A percentile compares a stretch with the other conserved stretches of the same genome.
Evolutionary conservation across 2,113 vertebrate species (phyloP).

Genomic region (Scopus umbretta): DNA sequence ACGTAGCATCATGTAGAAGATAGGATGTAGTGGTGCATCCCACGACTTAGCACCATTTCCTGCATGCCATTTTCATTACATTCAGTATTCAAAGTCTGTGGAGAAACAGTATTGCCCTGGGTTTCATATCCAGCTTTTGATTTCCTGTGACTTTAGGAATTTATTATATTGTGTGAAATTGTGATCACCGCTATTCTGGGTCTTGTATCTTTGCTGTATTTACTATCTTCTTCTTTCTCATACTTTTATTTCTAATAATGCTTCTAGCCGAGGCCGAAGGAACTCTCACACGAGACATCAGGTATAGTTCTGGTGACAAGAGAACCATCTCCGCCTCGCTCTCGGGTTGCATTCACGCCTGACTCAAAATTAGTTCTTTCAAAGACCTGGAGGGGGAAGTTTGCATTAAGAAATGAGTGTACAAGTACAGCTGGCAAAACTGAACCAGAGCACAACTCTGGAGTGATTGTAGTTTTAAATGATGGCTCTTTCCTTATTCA

Average conservation of each 20-base stretch:
- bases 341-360: slow-evolving; percentile 44
- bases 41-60: background rate
- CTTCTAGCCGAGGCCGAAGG: slow-evolving; percentile 95
- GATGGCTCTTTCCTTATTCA: background rate
- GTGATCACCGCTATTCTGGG: slow-evolving; percentile 51
- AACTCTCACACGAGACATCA: slow-evolving; percentile 97
- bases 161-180: slow-evolving; percentile 74
- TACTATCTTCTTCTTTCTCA: slow-evolving; percentile 74
- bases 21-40: background rate
- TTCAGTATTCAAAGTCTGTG: background rate
- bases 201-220: slow-evolving; percentile 73
- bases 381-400: slow-evolving; percentile 56
- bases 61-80: background rate
- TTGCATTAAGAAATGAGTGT: slow-evolving; percentile 67
- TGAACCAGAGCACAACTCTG: background rate
- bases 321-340: background rate
- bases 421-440: background rate
- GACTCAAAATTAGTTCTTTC: slow-evolving; percentile 26
- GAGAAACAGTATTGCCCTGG: background rate
- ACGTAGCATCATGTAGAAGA: background rate
- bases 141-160: slow-evolving; percentile 75
- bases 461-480: background rate
- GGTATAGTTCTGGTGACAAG: slow-evolving; percentile 79
- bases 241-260: slow-evolving; percentile 76
- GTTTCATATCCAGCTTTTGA: slow-evolving; percentile 7